These are phyloP conservation scores for Spheniscus humboldti DNA, from an alignment of 2,797 vertebrate genomes.

Conservation along the genomic window DNA sequence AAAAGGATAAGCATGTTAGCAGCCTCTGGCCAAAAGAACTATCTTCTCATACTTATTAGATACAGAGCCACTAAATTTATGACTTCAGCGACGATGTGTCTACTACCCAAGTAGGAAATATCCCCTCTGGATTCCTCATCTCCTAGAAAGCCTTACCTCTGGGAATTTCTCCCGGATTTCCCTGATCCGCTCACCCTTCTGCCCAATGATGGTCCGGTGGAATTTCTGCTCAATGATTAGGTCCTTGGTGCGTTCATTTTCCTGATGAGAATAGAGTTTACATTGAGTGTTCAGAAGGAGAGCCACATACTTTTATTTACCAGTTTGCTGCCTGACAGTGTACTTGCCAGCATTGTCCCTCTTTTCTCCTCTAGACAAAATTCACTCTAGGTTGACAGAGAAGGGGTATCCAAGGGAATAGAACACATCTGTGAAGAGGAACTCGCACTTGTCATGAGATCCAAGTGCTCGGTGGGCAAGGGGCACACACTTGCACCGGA, in stretches of 20 bases:
- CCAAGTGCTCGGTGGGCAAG: not conserved
- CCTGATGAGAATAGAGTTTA: slow-evolving; percentile 68
- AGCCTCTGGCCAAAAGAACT: not conserved
- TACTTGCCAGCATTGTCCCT: not conserved
- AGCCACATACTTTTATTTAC: not conserved
- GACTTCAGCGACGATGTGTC: not conserved
- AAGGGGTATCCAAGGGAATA: not conserved
- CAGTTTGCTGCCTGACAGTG: not conserved
- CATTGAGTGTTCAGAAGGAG: not conserved
- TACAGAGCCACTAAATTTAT: not conserved
- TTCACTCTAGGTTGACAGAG: not conserved
- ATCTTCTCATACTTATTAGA: not conserved
- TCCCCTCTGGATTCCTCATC: not conserved
- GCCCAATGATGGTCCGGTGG: slow-evolving; percentile 97
- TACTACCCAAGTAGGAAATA: not conserved
- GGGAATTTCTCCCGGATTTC: slow-evolving; percentile 98
- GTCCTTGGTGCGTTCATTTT: slow-evolving; percentile 99
- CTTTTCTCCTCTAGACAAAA: not conserved
- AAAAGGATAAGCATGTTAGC: not conserved
- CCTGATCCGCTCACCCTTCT: slow-evolving; percentile 97
- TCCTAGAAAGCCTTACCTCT: slow-evolving; percentile 77
- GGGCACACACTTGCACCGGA: not conserved
- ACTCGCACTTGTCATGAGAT: not conserved
- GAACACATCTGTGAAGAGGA: not conserved
- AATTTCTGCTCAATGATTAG: slow-evolving; percentile 98